Conservation (phyloP, 2,888 invertebrate species). For the Eristalinus sepulchralis region DNA sequence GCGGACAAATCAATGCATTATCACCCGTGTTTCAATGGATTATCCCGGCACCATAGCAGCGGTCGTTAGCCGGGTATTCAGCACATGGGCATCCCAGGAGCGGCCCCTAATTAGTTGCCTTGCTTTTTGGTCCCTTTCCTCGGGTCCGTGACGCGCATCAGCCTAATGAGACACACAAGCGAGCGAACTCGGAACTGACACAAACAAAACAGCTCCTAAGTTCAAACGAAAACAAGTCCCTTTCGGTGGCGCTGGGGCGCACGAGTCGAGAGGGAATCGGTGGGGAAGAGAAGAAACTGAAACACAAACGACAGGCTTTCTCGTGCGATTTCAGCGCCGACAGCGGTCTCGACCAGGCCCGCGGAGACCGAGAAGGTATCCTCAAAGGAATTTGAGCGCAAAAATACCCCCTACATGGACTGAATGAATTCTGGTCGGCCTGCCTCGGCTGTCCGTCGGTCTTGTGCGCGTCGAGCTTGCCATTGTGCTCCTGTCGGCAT, state of each 20-base stretch:
- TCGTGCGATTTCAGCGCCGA: constrained; percentile 31
- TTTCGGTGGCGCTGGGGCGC: neutral
- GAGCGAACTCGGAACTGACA: neutral
- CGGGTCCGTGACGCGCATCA: neutral
- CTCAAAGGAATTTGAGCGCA: constrained; percentile 54
- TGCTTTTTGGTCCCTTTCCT: neutral
- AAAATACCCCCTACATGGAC: constrained; percentile 42
- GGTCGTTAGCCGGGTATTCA: constrained; percentile 1
- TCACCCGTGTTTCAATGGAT: constrained; percentile 19
- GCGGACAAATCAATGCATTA: constrained; percentile 41
- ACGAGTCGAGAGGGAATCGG: neutral
- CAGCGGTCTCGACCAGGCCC: neutral
- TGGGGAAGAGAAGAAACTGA: neutral
- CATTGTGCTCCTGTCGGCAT: constrained; percentile 19
- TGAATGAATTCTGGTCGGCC: neutral
- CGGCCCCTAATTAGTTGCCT: constrained; percentile 19
- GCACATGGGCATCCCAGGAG: neutral
- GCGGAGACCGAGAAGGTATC: neutral
- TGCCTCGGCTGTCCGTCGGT: neutral
- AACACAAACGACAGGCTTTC: constrained; percentile 47
- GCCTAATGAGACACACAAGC: constrained; percentile 12
- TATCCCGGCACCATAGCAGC: constrained; percentile 25
- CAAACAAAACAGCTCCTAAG: constrained; percentile 26
- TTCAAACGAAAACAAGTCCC: constrained; percentile 22
- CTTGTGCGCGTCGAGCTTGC: constrained; percentile 4